Evolutionary conservation across 2,113 vertebrate species (phyloP), one percentile per base, ranked within the genome.

Genomic region (Plestiodon gilberti): DNA sequence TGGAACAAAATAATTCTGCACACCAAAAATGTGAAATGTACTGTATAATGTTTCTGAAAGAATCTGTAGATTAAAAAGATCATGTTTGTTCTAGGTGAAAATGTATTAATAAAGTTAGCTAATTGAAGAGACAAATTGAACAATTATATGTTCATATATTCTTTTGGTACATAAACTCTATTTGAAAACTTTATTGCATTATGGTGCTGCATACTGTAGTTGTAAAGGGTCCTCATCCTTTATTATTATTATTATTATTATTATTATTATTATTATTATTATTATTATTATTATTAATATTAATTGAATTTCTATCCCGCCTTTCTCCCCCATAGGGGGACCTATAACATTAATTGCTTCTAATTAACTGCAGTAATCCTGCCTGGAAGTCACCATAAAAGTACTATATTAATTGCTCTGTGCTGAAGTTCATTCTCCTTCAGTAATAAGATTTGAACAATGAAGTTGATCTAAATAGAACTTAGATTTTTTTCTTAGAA

Each of bases 1-100:
- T 93, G 90, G 89, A 90, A 87, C 40, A 91, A 90, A 95, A 93
- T 81, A 93, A 89, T 93, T 93, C 89, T 88, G 18, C 90, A 91
- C 84, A 92, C 92, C 92, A 95, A 96, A 95, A 91, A 35, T 82
- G 89, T 88, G 89, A 91, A 85, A 90, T 88, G 73, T 88, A 94
- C 86, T 91, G 91, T 92, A 93, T 94, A 93, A 80, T 25, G 48
- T 93, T 93, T 95, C 74, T 86, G 83, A 91, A 79, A 88, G 1
- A 82, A 89, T 87, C 82, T 89, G 25, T 88, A 33, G 79, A 81
- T 62, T 57, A 89, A 76, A 62, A 85, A 87, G 43, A 83, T 11
- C 65, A 23, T 57, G 52, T 79, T 90, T 86, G 88, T 90, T 88
- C 64, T 89, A 71, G 43, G 14, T 0, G 64, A 89, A 69, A 78